Conservation (phyloP, 2,113 vertebrate genomes). For the Oryzias woworae region DNA sequence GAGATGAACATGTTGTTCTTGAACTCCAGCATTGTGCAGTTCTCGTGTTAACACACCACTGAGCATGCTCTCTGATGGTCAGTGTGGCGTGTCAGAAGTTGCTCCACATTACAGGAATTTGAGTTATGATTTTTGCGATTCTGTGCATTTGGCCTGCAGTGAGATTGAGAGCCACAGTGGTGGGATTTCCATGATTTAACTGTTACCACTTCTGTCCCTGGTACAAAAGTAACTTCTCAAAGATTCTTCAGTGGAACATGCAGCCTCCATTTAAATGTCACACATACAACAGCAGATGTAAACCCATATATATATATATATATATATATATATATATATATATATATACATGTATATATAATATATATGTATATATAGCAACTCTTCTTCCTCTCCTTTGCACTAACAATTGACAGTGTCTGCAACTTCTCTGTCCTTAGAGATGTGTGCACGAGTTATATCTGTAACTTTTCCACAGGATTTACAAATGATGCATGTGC, state of each 20-base stretch:
- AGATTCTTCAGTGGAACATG: background rate
- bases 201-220: background rate
- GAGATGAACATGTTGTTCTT: no score
- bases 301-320: no score
- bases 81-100: background rate
- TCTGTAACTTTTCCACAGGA: background rate
- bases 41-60: background rate
- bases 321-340: no score
- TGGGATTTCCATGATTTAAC: background rate
- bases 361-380: no score
- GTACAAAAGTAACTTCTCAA: background rate
- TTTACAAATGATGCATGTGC: slow-evolving; percentile 1
- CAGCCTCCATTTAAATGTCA: slow-evolving; percentile 1
- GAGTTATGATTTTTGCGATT: slow-evolving; percentile 1
- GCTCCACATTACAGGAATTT: background rate
- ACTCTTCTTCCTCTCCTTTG: slow-evolving; percentile 23
- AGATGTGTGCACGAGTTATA: background rate
- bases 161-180: background rate
- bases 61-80: background rate
- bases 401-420: background rate
- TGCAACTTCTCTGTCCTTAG: background rate
- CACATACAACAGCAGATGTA: background rate
- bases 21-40: background rate
- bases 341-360: no score
- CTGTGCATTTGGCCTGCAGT: slow-evolving; percentile 12